Conservation (phyloP, 2,888 invertebrate species). For the Strigamia crassipes region DNA sequence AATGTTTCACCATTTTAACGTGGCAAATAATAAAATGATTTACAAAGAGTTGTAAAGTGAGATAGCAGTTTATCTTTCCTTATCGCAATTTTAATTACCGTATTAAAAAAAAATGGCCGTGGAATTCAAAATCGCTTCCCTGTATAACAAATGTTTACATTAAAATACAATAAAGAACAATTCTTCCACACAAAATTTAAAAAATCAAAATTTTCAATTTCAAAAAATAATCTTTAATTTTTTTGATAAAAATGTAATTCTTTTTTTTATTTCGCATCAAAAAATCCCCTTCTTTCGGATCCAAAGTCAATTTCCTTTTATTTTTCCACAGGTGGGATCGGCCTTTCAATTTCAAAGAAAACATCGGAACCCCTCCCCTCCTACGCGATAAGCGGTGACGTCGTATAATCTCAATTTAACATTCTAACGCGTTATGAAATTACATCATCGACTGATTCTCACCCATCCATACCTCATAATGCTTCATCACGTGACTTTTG, state of each 20-base stretch:
- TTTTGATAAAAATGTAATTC: neutral
- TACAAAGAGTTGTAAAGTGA: neutral
- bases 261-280: too few relatives aligned
- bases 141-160: too few relatives aligned
- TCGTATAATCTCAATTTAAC: neutral
- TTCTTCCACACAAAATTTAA: too few relatives aligned
- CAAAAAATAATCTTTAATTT: too few relatives aligned
- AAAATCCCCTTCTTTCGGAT: neutral
- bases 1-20: constrained; percentile 61
- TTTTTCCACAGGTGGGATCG: neutral
- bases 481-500: neutral
- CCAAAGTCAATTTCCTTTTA: neutral
- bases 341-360: neutral
- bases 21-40: neutral
- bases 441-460: neutral
- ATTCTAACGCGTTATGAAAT: neutral
- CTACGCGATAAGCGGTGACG: neutral
- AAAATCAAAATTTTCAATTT: too few relatives aligned
- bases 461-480: neutral
- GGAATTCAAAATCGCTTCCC: too few relatives aligned
- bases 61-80: neutral
- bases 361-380: neutral
- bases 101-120: too few relatives aligned
- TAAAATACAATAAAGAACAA: too few relatives aligned
- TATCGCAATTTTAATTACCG: neutral